phyloP scores from a whole-genome alignment of 2,888 invertebrate genomes.

The Bembecia ichneumoniformis region DNA sequence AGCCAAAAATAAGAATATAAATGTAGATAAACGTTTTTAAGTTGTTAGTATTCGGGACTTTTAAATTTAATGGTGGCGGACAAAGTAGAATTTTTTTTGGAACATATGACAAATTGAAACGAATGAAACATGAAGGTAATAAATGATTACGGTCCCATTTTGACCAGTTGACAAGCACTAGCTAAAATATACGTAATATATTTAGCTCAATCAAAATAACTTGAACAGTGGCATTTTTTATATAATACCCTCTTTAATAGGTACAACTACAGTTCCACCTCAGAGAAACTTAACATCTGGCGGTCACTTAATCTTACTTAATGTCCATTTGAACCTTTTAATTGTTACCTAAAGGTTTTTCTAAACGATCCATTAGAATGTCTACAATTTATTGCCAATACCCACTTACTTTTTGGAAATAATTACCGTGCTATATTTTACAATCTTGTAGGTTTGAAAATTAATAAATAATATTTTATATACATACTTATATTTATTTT shows the following conservation, averaged over 20 bases:
- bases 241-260: neutral
- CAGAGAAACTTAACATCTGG: conserved; percentile 32
- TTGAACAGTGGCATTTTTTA: neutral
- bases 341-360: conserved; percentile 23
- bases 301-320: conserved; percentile 36
- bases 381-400: conserved; percentile 21
- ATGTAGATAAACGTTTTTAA: too few relatives aligned
- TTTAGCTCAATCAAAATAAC: too few relatives aligned
- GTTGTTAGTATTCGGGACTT: too few relatives aligned
- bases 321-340: conserved; percentile 34
- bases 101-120: too few relatives aligned
- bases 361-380: conserved; percentile 26
- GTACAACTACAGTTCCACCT: conserved; percentile 8
- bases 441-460: neutral
- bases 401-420: conserved; percentile 9
- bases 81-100: too few relatives aligned
- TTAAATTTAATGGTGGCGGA: too few relatives aligned
- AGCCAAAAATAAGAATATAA: too few relatives aligned
- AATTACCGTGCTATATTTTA: neutral
- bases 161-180: too few relatives aligned
- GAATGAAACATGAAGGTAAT: too few relatives aligned
- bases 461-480: neutral
- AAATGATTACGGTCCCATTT: too few relatives aligned
- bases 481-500: too few relatives aligned
- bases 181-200: too few relatives aligned